Evolutionary conservation across 2,797 vertebrate species (phyloP), one percentile per base, ranked within the genome.

Genomic region (Chromis chromis): DNA sequence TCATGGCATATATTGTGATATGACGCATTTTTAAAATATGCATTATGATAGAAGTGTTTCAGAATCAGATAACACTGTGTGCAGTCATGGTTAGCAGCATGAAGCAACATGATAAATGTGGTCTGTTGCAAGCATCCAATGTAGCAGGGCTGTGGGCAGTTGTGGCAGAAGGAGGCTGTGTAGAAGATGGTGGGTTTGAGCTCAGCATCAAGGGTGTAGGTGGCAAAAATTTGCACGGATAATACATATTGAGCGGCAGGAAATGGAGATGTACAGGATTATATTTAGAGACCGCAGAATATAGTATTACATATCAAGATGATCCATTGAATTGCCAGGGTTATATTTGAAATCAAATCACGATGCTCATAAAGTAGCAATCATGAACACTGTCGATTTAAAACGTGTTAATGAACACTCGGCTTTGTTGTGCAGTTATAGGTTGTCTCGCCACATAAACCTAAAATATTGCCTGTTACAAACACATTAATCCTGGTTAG

Each of bases 121-220:
- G 12, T 25, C 17, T 28, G 12, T 40, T 52, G 21, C 6, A 12
- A n/a, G 13, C 48, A 36, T n/a, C 22, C 10, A 19, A 17, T n/a
- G 22, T 7, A n/a, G 7, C 14, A 31, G 8, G 5, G 3, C 33
- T 63, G 63, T 53, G 57, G 40, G 50, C 16, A n/a, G 19, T 8
- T 46, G 42, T 50, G 19, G 49, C 31, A 54, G 22, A 52, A 11
- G 40, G 33, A 59, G 13, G 48, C 39, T 39, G 8, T 62, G n/a
- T 14, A 33, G 65, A 70, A 33, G 14, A 44, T 19, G 39, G 54
- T 59, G 39, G 74, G 54, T 25, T 9, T 58, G 42, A 70, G 58
- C 42, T 5, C 42, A 25, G 48, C n/a, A 10, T 39, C 36, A 9
- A 28, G 52, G 48, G 3, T 57, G 63, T 69, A 42, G 65, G 74